These are phyloP conservation scores for Chelon labrosus DNA, from an alignment of 2,797 vertebrate genomes.

Conservation along the genomic window DNA sequence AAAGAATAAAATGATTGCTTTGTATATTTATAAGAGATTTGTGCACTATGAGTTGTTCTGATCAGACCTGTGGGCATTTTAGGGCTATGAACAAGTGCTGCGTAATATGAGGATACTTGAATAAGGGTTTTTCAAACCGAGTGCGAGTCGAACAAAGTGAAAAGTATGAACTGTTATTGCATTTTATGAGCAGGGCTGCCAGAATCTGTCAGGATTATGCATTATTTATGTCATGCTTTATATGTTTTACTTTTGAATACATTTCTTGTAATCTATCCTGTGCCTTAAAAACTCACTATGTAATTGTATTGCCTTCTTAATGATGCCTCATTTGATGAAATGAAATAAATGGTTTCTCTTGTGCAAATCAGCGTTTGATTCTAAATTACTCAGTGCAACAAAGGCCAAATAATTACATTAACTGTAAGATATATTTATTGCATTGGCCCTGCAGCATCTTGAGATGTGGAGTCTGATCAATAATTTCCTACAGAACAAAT, in stretches of 20 bases:
- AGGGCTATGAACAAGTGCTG: slow-evolving; percentile 72
- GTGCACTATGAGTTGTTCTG: slow-evolving; percentile 66
- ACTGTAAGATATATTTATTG: no score
- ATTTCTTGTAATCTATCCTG: slow-evolving; percentile 75
- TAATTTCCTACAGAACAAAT: not conserved
- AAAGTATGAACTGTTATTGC: slow-evolving; percentile 27
- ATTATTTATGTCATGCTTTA: slow-evolving; percentile 48
- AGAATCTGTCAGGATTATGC: slow-evolving; percentile 41
- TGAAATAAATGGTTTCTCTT: slow-evolving; percentile 74
- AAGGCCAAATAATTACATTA: no score
- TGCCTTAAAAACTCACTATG: slow-evolving; percentile 81
- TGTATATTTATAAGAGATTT: slow-evolving; percentile 58
- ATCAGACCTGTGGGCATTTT: slow-evolving; percentile 52
- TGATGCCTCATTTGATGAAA: slow-evolving; percentile 70
- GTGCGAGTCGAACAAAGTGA: slow-evolving; percentile 39
- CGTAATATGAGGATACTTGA: slow-evolving; percentile 69
- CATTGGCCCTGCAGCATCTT: not conserved
- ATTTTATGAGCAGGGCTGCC: slow-evolving; percentile 51
- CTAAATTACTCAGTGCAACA: no score
- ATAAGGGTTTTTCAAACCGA: slow-evolving; percentile 58
- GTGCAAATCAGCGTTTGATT: slow-evolving; percentile 33
- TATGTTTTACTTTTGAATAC: slow-evolving; percentile 64
- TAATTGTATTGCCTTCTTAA: slow-evolving; percentile 74
- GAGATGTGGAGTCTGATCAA: not conserved
- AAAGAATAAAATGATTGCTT: slow-evolving; percentile 57